These are phyloP conservation scores for Conus ventricosus DNA, from an alignment of 1,140 invertebrate genomes.

Conservation along the genomic window DNA sequence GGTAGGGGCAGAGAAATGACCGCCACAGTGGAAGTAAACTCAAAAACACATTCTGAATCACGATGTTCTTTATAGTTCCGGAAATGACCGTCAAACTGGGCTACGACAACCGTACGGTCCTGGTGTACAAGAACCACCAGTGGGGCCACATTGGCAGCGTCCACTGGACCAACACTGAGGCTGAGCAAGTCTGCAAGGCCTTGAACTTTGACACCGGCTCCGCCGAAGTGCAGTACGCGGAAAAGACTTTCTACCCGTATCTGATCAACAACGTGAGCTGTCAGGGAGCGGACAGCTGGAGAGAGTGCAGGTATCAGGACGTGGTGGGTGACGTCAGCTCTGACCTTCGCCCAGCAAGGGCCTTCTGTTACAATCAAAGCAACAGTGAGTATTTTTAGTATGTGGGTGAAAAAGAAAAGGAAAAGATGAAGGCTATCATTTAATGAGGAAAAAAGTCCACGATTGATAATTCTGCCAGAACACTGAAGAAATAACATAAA, in stretches of 20 bases:
- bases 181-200: not conserved
- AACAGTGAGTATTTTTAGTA: not conserved
- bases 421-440: not conserved
- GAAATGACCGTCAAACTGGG: slow-evolving; percentile 14
- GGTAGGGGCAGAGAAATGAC: too few relatives aligned
- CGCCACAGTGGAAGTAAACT: too few relatives aligned
- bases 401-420: not conserved
- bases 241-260: not conserved
- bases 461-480: too few relatives aligned
- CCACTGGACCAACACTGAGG: slow-evolving; percentile 12
- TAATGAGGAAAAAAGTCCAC: too few relatives aligned
- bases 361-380: slow-evolving; percentile 6
- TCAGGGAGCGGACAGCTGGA: not conserved
- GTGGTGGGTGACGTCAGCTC: not conserved
- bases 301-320: not conserved
- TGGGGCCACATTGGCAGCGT: slow-evolving; percentile 13
- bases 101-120: not conserved
- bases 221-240: too few relatives aligned
- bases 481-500: too few relatives aligned
- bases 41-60: not conserved
- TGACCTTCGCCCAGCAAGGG: not conserved
- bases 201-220: not conserved
- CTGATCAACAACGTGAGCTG: slow-evolving; percentile 11
- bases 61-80: not conserved
- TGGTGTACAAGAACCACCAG: slow-evolving; percentile 11